A percentile compares a stretch with the other conserved stretches of the same genome.
These are phyloP conservation scores for Elgaria multicarinata DNA, from an alignment of 2,113 vertebrate genomes.

Conservation along the genomic window DNA sequence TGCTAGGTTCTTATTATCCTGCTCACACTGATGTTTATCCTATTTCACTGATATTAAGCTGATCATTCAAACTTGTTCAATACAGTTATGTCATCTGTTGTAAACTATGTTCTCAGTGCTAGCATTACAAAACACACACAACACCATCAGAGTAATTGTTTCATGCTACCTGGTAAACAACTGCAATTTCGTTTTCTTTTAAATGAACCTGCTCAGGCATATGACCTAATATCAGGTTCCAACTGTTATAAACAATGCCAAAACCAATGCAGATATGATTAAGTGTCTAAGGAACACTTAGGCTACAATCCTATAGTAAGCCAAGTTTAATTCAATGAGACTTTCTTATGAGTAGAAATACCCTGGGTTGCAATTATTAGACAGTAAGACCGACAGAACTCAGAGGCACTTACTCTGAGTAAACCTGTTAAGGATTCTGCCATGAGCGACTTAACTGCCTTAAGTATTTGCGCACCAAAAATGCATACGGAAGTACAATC, in stretches of 20 bases:
- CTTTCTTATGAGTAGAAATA: background rate
- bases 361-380: too few species aligned
- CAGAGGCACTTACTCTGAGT: background rate
- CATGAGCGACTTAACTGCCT: background rate
- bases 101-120: slow-evolving; percentile 20
- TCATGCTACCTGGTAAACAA: slow-evolving; percentile 23
- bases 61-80: background rate
- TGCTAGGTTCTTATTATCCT: background rate
- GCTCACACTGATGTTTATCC: background rate
- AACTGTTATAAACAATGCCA: background rate
- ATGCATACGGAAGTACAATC: background rate
- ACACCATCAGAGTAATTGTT: background rate
- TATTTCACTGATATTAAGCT: slow-evolving; percentile 30
- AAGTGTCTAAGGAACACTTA: background rate
- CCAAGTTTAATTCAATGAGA: background rate
- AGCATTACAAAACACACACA: slow-evolving; percentile 17
- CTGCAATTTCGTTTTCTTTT: slow-evolving; percentile 37
- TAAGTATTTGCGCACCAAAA: background rate
- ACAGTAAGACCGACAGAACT: background rate
- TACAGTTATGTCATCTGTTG: background rate
- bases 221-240: background rate
- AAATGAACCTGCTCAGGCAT: background rate
- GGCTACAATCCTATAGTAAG: background rate
- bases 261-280: slow-evolving; percentile 14
- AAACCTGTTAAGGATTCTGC: background rate